Evolutionary conservation across 2,888 invertebrate genomes (phyloP), one percentile per base, ranked within the genome.

Genomic region (Disparrhopalites patrizii): DNA sequence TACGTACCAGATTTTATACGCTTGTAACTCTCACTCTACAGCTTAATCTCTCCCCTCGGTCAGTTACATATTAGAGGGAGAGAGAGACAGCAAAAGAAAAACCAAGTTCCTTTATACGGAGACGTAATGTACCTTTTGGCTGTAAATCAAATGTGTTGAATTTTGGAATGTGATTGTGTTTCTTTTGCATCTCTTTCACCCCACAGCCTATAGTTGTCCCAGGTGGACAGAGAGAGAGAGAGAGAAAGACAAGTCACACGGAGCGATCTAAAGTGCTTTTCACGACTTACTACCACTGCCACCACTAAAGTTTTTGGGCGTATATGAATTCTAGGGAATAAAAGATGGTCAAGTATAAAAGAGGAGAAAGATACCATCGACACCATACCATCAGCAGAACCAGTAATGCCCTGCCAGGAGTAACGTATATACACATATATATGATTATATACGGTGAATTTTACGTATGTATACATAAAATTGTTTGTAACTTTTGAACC

Each of bases 101-200:
- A n/a, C n/a, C 13, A 10, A 36, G 13, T 36, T 10, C 13, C 36
- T 36, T 13, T 10, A 36, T 36, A 36, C 36, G 36, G 13, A 10
- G 36, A 13, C 36, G 13, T 36, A 36, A 13, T 36, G 8, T 10
- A 36, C 8, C 18, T 15, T 7, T 52, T 2, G 43, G 47, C 47
- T 58, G 43, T 58, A 58, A 58, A 58, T 58, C 58, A 58, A 58
- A 58, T 28, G 58, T 58, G 58, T 58, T 58, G 58, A 58, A 58
- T 58, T 58, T 58, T 58, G 58, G 43, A 58, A 58, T 58, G 58
- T 43, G 30, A 58, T 43, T 31, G 47, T 47, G n/a, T 47, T 47
- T 47, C 47, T 7, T 13, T 23, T 47, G 23, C 23, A 47, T 47
- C 47, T 47, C 3, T 15, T 10, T 36, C 36, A 36, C 15, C 7